Conservation (phyloP, 2,797 vertebrate species). For the Luscinia luscinia region DNA sequence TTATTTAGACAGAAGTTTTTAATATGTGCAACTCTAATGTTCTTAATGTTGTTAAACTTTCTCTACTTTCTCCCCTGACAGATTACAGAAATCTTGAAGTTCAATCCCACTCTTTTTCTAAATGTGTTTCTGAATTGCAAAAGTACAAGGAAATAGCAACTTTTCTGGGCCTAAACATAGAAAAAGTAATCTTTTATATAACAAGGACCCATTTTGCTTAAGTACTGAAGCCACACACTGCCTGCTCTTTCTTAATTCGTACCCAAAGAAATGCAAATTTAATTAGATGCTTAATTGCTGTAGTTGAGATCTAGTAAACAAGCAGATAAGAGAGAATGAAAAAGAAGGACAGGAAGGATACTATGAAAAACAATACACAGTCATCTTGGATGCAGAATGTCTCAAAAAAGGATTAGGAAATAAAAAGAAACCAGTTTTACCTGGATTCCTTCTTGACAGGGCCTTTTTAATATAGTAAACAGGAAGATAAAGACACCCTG, state of each 20-base stretch:
- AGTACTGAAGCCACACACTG: not conserved
- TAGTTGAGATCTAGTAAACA: not conserved
- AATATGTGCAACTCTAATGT: not conserved
- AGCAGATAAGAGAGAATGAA: not conserved
- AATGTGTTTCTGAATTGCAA: not conserved
- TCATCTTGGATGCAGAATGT: not conserved
- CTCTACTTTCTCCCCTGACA: not conserved
- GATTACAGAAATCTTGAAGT: not conserved
- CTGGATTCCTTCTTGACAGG: not conserved
- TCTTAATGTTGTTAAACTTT: not conserved
- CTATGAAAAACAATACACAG: not conserved
- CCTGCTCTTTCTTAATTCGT: not conserved
- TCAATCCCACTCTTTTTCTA: not conserved
- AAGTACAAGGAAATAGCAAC: not conserved
- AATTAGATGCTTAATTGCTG: constrained; percentile 2
- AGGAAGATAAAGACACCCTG: not conserved
- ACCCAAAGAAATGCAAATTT: constrained; percentile 39
- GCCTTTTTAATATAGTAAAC: not conserved
- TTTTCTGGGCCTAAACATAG: not conserved
- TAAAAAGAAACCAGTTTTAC: constrained; percentile 9
- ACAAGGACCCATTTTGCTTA: not conserved
- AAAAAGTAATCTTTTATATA: not conserved
- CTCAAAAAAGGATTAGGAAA: constrained; percentile 19
- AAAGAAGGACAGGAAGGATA: not conserved
- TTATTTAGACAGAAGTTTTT: constrained; percentile 5